A percentile compares a stretch with the other conserved stretches of the same genome.
Evolutionary conservation across 2,113 vertebrate genomes (phyloP).

Genomic region (Nothocercus julius): DNA sequence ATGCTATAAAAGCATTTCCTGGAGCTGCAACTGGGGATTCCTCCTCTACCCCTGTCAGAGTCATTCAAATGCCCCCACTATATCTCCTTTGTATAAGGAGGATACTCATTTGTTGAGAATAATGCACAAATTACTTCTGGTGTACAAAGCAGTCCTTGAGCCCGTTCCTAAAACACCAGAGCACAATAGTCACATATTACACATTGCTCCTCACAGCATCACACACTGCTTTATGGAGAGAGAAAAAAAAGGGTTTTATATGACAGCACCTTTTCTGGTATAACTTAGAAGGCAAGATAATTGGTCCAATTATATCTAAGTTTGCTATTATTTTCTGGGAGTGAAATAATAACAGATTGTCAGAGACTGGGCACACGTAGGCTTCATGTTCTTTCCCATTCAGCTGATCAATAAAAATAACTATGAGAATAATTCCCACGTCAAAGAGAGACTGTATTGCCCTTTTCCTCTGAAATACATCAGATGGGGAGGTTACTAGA

Average conservation of each 20-base stretch:
- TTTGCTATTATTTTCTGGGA: background rate
- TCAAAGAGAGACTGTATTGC: background rate
- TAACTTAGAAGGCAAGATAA: background rate
- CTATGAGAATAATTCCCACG: background rate
- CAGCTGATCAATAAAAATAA: slow-evolving; percentile 45
- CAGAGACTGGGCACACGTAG: background rate
- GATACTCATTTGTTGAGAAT: background rate
- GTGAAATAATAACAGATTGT: background rate
- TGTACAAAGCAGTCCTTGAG: background rate
- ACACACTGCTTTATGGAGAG: background rate
- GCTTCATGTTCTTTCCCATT: slow-evolving; percentile 8
- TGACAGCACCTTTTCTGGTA: background rate
- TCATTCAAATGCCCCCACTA: background rate
- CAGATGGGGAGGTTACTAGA: background rate
- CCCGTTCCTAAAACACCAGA: fast-evolving
- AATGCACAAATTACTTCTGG: background rate
- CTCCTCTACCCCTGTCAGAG: fast-evolving
- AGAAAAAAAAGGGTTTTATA: background rate
- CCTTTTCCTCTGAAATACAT: background rate
- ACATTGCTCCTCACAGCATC: background rate
- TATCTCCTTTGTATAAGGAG: background rate
- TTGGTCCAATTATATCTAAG: background rate
- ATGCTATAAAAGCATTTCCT: background rate
- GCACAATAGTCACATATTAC: fast-evolving
- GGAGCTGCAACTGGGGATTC: background rate